Base-by-base conservation (phyloP, 2,888 invertebrate genomes). In the Thysanoteuthis rhombus region DNA sequence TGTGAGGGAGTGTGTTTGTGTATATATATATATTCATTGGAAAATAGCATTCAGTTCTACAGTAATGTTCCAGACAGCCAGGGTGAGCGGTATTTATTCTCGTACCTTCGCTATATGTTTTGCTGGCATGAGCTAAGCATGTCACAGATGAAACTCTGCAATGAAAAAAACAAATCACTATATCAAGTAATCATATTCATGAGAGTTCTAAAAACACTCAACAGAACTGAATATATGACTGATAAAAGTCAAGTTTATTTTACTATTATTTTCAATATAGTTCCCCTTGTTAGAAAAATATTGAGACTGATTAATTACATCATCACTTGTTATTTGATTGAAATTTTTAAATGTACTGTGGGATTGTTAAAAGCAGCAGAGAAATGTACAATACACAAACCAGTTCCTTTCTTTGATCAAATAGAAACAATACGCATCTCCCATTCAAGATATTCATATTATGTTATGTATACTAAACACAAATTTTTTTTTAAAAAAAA, bases 141-240 rank as follows among this genome's bases (percentile, higher is more conserved):
- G 92, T 92, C 92, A 92, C 92, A 92, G 92, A 92, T 92, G 92
- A 92, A 92, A 92, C 92, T 92, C 92, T 92, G 92, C 92, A 92
- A 92, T 92, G 92, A 92, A 92, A 92, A 92, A 92, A 92, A 92
- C 45, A 92, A 92, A 92, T 92, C 45, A 45, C 92, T 92, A 92
- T 92, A 92, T 92, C 92, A 92, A 92, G 92, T 92, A 45, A 40
- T 92, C 92, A 92, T 92, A 92, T 39, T 92, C 45, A 92, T 40
- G 40, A 42, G 39, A 42, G 90, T 90, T 75, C 75, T 75, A 75
- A n/a, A 75, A 75, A 75, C 75, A 75, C 75, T 75, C 75, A 75
- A 75, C 75, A 75, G 75, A 75, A 75, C 75, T 75, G 75, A 75
- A 75, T 75, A 75, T 36, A n/a, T n/a, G 75, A 75, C 75, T 75